phyloP scores from a whole-genome alignment of 2,113 vertebrate species.

The Sebastes schlegelii region DNA sequence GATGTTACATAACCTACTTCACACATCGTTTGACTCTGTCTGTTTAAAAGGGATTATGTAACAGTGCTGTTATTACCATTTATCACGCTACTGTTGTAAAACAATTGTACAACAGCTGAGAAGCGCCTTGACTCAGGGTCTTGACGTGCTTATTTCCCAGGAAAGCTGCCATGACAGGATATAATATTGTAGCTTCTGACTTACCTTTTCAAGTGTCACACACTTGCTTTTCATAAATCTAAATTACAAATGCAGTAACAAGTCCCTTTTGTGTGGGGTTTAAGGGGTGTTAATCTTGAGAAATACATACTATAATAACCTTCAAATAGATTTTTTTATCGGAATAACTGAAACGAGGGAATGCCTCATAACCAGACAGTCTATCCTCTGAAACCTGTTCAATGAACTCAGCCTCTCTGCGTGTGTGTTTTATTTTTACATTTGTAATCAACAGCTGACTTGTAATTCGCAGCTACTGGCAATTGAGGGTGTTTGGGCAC shows the following conservation, averaged over 20 bases:
- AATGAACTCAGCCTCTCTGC: neutral
- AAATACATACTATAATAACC: neutral
- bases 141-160: slow-evolving; percentile 1
- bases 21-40: neutral
- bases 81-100: neutral
- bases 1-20: slow-evolving; percentile 9
- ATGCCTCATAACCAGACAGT: neutral
- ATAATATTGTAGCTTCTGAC: neutral
- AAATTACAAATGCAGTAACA: neutral
- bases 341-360: neutral
- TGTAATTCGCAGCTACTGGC: neutral
- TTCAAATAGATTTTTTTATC: slow-evolving; percentile 5
- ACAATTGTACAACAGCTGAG: neutral
- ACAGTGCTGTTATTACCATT: neutral
- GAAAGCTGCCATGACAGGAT: neutral
- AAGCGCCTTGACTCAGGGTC: neutral
- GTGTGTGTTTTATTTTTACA: slow-evolving; percentile 2
- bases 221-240: neutral
- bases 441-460: neutral
- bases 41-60: neutral
- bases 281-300: slow-evolving; percentile 1
- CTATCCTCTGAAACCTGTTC: neutral
- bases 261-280: neutral
- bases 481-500: neutral
- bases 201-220: slow-evolving; percentile 4